Evolutionary conservation across 2,888 invertebrate genomes (phyloP), one percentile per base, ranked within the genome.

Genomic region (Machimus rusticus): DNA sequence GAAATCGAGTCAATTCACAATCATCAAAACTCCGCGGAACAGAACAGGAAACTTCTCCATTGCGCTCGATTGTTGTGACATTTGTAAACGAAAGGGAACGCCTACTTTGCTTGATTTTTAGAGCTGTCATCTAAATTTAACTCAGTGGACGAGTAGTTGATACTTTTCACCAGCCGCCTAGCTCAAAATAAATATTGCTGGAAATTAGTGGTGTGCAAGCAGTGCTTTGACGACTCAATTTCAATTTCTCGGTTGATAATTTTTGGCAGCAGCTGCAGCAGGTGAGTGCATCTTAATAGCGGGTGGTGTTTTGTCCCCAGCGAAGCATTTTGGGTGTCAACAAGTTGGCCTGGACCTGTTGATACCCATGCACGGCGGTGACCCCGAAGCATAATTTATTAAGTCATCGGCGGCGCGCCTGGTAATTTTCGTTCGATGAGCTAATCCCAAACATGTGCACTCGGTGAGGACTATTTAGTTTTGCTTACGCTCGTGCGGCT

Each of bases 301-400:
- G 66, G 66, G 9, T 66, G 19, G 19, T 28, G 1, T 39, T 12
- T 19, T 8, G 66, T 9, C 51, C 51, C 14, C 51, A 51, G 16
- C 51, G n/a, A 9, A n/a, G 3, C 12, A 12, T 66, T 19, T 46
- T 46, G 43, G 28, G 28, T 66, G 28, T 66, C 66, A 66, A 66
- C 66, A 66, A 66, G 66, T 66, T 23, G 66, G 19, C 12, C 66
- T 78, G 43, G 78, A 85, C 85, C 74, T 85, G 85, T 85, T 85
- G 85, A 85, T 85, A 74, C 12, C 66, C 66, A 66, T 66, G 66
- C 66, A 66, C 74, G 74, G 74, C 85, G 74, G 43, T 85, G 85
- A 85, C 85, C 85, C 85, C 85, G 85, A 85, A 85, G 28, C 43
- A 43, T 74, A 85, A 74, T 85, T 85, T 74, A 85, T 85, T 85